phyloP scores from a whole-genome alignment of 2,888 invertebrate species.

The Osmoderma eremita region DNA sequence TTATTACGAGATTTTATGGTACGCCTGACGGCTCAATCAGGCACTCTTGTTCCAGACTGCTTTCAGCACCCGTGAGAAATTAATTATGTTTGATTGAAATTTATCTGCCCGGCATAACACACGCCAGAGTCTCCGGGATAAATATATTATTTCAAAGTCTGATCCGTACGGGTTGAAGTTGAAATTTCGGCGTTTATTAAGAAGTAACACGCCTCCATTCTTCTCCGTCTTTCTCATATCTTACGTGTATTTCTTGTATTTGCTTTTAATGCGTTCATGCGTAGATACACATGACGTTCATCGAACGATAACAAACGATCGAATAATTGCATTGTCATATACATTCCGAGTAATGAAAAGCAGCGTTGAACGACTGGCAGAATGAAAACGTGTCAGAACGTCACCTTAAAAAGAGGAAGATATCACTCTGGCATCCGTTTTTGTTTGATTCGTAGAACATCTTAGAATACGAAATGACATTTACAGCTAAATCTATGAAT shows the following conservation, averaged over 20 bases:
- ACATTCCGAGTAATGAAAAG: slow-evolving; percentile 23
- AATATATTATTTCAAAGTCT: slow-evolving; percentile 33
- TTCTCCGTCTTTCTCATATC: neutral
- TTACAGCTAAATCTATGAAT: no score
- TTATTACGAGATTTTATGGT: slow-evolving; percentile 59
- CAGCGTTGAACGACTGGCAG: slow-evolving; percentile 19
- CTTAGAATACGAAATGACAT: no score
- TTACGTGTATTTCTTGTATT: neutral
- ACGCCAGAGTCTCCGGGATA: slow-evolving; percentile 11
- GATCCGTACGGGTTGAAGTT: slow-evolving; percentile 6
- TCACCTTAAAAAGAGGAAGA: slow-evolving; percentile 19
- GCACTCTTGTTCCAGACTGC: slow-evolving; percentile 58
- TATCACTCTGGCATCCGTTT: slow-evolving; percentile 16
- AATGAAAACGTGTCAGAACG: slow-evolving; percentile 15
- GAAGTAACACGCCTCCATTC: slow-evolving; percentile 29
- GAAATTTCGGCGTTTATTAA: slow-evolving; percentile 39
- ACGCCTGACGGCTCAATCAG: slow-evolving; percentile 62
- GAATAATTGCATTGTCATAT: slow-evolving; percentile 40
- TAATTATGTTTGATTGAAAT: slow-evolving; percentile 61
- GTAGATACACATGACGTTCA: slow-evolving; percentile 14
- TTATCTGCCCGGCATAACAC: slow-evolving; percentile 50
- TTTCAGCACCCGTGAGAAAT: slow-evolving; percentile 61
- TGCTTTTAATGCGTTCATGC: neutral
- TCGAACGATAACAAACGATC: slow-evolving; percentile 34
- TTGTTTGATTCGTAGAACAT: slow-evolving; percentile 23